A percentile compares a stretch with the other conserved stretches of the same genome.
Evolutionary conservation across 2,113 vertebrate genomes (phyloP).

Genomic region (Psilopogon haemacephalus): DNA sequence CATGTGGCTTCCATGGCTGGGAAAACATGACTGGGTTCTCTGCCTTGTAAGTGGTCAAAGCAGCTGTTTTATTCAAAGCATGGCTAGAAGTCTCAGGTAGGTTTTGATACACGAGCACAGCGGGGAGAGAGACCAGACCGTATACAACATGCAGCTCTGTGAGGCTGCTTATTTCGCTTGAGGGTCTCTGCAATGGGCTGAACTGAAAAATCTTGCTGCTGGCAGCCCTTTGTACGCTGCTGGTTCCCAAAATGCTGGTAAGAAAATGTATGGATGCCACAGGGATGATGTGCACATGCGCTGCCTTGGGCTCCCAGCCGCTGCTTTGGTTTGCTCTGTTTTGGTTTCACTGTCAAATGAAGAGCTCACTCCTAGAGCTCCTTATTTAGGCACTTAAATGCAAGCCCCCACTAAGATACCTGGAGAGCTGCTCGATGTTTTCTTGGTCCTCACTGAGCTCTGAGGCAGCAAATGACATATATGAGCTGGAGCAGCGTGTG

Average conservation of each 20-base stretch:
- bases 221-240: not conserved
- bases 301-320: not conserved
- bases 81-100: slow-evolving; percentile 22
- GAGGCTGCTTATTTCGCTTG: not conserved
- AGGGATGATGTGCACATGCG: not conserved
- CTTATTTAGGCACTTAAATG: not conserved
- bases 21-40: slow-evolving; percentile 26
- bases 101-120: not conserved
- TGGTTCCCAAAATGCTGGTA: not conserved
- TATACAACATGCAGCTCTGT: not conserved
- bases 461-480: not conserved
- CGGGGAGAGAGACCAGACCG: not conserved
- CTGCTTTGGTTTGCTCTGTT: not conserved
- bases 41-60: slow-evolving; percentile 34
- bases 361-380: not conserved
- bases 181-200: not conserved
- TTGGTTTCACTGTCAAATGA: not conserved
- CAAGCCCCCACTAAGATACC: not conserved
- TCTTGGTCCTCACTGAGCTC: not conserved
- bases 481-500: not conserved
- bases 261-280: not conserved
- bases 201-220: not conserved
- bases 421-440: not conserved
- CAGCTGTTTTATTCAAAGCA: slow-evolving; percentile 57
- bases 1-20: slow-evolving; percentile 55